Evolutionary conservation across 2,113 vertebrate species (phyloP).

Genomic region (Ophthalmolycus amberensis): DNA sequence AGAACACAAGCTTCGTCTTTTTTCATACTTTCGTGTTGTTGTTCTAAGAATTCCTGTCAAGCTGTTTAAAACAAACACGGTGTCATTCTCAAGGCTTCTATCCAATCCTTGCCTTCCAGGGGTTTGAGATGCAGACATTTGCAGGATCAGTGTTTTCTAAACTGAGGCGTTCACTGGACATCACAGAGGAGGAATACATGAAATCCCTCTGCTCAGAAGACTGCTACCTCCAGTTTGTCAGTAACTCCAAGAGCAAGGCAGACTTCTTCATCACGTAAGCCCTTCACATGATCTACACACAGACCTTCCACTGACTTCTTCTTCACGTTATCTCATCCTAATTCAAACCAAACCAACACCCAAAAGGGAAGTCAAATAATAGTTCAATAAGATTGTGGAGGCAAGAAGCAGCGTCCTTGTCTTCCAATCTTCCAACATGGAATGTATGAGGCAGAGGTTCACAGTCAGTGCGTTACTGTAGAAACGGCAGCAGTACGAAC

Average conservation of each 20-base stretch:
- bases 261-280: constrained; percentile 90
- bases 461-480: too few species aligned
- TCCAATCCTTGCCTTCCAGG: constrained; percentile 68
- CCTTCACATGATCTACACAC: not conserved
- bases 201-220: constrained; percentile 76
- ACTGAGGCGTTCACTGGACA: constrained; percentile 81
- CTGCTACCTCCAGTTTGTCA: constrained; percentile 88
- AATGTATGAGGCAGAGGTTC: too few species aligned
- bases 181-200: constrained; percentile 84
- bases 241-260: constrained; percentile 90
- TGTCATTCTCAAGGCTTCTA: not conserved
- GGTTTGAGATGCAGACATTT: constrained; percentile 85
- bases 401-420: not conserved
- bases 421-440: too few species aligned
- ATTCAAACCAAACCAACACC: not conserved
- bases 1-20: not conserved
- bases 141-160: constrained; percentile 81
- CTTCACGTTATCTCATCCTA: not conserved
- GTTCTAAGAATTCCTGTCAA: not conserved
- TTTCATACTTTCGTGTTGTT: not conserved
- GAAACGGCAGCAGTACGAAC: too few species aligned
- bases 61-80: not conserved
- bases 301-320: not conserved
- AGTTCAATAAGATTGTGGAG: not conserved
- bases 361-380: not conserved